These are phyloP conservation scores for Stictonetta naevosa DNA, from an alignment of 2,113 vertebrate genomes.

Conservation along the genomic window DNA sequence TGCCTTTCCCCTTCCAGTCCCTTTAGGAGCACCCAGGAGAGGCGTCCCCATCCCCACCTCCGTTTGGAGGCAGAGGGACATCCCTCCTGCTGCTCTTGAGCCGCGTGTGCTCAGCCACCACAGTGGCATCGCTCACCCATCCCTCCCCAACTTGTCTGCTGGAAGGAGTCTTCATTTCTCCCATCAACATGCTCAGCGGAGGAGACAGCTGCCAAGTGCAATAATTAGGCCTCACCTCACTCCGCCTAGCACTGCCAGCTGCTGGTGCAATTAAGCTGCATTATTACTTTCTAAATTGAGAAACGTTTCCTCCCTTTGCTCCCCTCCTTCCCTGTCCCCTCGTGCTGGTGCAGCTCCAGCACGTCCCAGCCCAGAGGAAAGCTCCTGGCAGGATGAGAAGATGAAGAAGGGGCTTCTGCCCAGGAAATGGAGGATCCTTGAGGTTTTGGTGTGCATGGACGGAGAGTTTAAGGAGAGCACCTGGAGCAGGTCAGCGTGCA, in stretches of 20 bases:
- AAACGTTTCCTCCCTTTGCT: neutral
- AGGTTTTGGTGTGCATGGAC: neutral
- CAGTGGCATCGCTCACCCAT: neutral
- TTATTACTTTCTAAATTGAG: constrained; percentile 8
- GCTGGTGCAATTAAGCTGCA: neutral
- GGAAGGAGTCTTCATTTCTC: neutral
- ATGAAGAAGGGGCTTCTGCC: neutral
- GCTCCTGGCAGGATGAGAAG: neutral
- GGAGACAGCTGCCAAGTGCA: constrained; percentile 20
- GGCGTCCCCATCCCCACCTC: neutral
- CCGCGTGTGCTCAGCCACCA: neutral
- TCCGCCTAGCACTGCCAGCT: constrained; percentile 1
- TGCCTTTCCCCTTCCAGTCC: rapidly evolving
- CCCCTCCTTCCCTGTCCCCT: neutral
- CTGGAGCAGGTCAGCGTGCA: rapidly evolving
- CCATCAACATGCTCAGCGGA: neutral
- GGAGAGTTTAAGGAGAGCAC: neutral
- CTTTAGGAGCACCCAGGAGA: neutral
- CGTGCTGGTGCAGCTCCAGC: neutral
- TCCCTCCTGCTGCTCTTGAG: neutral
- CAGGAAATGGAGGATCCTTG: no score
- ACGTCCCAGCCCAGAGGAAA: neutral
- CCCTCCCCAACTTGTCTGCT: neutral
- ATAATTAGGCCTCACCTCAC: constrained; percentile 19
- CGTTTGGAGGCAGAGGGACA: neutral